Percentiles rank a stretch among this genome's conserved stretches.
Conservation (phyloP, 2,113 vertebrate genomes). For the Daboia siamensis region DNA sequence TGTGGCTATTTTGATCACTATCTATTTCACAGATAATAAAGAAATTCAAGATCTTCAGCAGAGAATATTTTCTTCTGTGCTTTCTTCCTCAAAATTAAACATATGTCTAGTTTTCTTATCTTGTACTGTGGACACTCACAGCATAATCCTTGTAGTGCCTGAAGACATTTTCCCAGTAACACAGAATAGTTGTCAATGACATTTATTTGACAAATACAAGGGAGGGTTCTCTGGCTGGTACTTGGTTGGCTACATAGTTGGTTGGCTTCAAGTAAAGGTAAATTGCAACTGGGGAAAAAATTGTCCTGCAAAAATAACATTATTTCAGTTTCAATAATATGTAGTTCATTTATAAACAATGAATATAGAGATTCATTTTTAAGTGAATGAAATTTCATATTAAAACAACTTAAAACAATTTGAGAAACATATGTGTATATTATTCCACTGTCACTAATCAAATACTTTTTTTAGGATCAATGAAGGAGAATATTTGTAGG, state of each 20-base stretch:
- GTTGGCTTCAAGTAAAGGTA: neutral
- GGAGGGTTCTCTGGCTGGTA: too few relatives aligned
- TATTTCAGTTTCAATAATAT: neutral
- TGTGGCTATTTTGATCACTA: neutral
- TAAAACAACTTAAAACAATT: neutral
- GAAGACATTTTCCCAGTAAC: neutral
- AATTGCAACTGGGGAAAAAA: neutral
- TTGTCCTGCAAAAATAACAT: neutral
- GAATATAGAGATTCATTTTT: neutral
- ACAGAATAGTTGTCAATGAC: neutral
- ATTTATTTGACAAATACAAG: constrained; percentile 10
- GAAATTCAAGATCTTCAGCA: neutral
- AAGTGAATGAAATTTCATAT: neutral
- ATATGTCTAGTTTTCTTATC: neutral
- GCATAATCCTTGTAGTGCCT: neutral
- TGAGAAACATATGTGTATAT: neutral
- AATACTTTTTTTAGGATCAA: neutral
- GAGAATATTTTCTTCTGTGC: neutral
- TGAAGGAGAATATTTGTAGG: too few relatives aligned
- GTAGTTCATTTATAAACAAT: neutral
- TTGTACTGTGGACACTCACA: neutral
- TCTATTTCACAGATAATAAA: neutral
- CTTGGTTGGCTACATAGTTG: neutral
- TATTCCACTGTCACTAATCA: too few relatives aligned
- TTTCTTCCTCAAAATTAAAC: neutral